Evolutionary conservation across 2,888 invertebrate genomes (phyloP).

Genomic region (Heterodera filipjevi): DNA sequence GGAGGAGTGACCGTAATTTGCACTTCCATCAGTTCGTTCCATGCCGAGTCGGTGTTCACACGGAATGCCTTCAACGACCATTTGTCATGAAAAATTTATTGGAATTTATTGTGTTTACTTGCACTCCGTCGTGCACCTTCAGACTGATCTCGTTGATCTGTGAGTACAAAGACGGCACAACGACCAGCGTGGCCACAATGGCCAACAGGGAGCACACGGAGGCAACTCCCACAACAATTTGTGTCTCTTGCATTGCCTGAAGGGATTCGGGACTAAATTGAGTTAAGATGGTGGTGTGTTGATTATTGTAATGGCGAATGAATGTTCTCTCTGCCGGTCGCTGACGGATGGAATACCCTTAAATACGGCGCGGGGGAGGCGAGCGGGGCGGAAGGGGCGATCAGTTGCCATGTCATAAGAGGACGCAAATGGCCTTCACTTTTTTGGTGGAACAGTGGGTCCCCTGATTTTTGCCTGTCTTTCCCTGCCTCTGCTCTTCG

Average conservation of each 20-base stretch:
- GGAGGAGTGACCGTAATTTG: conserved; percentile 62
- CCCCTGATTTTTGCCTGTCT: neutral
- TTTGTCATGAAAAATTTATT: too few species aligned
- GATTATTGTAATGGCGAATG: neutral
- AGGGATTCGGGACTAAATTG: neutral
- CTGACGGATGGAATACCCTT: neutral
- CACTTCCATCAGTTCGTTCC: conserved; percentile 64
- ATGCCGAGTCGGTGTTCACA: conserved; percentile 62
- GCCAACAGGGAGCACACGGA: conserved; percentile 38
- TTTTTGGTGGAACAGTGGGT: neutral
- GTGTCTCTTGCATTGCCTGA: conserved; percentile 32
- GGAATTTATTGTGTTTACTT: too few species aligned
- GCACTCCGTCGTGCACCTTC: conserved; percentile 46
- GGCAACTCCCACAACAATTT: conserved; percentile 40
- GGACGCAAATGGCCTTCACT: neutral
- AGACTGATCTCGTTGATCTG: conserved; percentile 51
- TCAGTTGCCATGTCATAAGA: neutral
- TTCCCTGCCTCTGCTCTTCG: neutral
- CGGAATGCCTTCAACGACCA: conserved; percentile 50
- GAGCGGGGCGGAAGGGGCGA: too few species aligned
- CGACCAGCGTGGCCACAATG: conserved; percentile 50
- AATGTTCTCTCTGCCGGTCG: neutral
- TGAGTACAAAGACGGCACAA: conserved; percentile 54
- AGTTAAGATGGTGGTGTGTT: neutral
- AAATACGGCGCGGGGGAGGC: neutral